phyloP scores from a whole-genome alignment of 1,140 invertebrate species.

The Druon quercuslanigerum region DNA sequence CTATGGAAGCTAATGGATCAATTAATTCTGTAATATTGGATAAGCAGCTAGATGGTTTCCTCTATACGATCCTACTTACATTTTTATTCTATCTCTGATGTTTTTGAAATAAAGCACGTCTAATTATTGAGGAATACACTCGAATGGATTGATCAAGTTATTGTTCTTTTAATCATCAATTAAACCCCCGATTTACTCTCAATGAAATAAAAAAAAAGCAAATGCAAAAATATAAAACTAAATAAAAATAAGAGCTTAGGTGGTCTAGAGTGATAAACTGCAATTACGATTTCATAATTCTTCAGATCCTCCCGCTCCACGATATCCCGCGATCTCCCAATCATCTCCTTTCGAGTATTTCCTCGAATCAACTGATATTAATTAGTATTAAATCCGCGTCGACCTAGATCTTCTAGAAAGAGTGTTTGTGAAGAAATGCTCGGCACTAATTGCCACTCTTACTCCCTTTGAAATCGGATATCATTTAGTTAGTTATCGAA shows the following conservation, averaged over 20 bases:
- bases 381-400: slow-evolving; percentile 20
- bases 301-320: background rate
- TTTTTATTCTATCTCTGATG: no score
- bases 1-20: no score
- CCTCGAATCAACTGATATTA: background rate
- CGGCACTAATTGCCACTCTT: slow-evolving; percentile 25
- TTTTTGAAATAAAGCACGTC: no score
- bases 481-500: slow-evolving; percentile 46
- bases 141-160: no score
- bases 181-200: no score
- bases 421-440: slow-evolving; percentile 4
- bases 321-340: background rate
- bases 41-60: no score
- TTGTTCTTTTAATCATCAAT: no score
- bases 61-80: no score
- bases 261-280: background rate
- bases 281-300: slow-evolving; percentile 2
- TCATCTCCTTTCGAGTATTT: background rate
- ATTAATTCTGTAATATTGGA: no score
- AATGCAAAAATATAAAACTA: background rate
- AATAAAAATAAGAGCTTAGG: no score
- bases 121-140: no score
- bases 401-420: slow-evolving; percentile 25
- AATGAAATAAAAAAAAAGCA: background rate
- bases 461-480: slow-evolving; percentile 37